A percentile compares a stretch with the other conserved stretches of the same genome.
Evolutionary conservation across 2,797 vertebrate species (phyloP).

Genomic region (Anolis apletophallus): DNA sequence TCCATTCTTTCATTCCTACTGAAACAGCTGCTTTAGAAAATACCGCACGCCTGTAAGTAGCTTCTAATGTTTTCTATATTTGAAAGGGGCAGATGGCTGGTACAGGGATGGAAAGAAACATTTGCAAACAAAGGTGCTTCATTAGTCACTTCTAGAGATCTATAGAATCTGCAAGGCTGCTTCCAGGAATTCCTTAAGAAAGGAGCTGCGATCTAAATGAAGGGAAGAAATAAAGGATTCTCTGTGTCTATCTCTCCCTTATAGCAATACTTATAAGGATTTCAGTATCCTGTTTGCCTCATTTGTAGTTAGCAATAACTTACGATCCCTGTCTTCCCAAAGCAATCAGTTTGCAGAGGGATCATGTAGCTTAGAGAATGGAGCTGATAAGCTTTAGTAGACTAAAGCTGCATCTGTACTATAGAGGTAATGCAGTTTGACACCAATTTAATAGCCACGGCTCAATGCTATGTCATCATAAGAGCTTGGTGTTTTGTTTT

Average conservation of each 20-base stretch:
- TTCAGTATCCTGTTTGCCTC: too few species aligned
- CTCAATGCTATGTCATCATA: too few species aligned
- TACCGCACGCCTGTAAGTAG: conserved; percentile 13
- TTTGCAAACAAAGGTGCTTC: neutral
- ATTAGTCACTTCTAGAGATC: neutral
- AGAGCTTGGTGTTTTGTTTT: too few species aligned
- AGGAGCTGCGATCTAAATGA: neutral
- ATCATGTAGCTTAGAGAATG: too few species aligned
- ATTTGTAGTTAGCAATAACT: too few species aligned
- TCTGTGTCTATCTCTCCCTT: neutral
- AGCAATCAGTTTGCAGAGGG: too few species aligned
- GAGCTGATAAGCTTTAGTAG: too few species aligned
- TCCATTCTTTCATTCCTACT: conserved; percentile 4
- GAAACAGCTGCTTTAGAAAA: neutral
- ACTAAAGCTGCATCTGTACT: too few species aligned
- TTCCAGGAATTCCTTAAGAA: neutral
- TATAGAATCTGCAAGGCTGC: neutral
- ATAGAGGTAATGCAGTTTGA: too few species aligned
- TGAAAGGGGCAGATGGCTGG: conserved; percentile 6
- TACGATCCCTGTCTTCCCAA: too few species aligned
- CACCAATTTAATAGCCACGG: too few species aligned
- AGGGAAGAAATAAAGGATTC: neutral
- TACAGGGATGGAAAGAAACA: neutral
- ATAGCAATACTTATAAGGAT: neutral
- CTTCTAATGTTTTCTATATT: neutral